Percentiles rank a stretch among this genome's conserved stretches.
phyloP scores from a whole-genome alignment of 2,888 invertebrate species.

The Tenthredo scrophulariae region DNA sequence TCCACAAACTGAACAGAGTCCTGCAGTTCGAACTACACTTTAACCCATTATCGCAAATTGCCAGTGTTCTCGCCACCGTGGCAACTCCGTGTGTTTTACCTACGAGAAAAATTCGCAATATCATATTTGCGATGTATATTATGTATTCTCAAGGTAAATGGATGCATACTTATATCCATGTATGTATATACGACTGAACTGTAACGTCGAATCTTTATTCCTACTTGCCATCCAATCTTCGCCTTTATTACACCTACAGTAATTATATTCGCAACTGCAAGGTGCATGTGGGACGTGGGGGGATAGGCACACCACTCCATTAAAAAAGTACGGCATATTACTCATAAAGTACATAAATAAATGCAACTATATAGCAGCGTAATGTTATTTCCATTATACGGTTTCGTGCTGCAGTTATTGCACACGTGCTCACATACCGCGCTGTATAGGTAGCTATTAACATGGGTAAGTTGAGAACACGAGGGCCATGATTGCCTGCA shows the following conservation, averaged over 20 bases:
- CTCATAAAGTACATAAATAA: constrained; percentile 29
- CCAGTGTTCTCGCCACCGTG: neutral
- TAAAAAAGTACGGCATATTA: neutral
- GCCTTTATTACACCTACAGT: constrained; percentile 12
- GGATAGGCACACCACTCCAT: neutral
- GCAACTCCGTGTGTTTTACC: neutral
- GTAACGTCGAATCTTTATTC: neutral
- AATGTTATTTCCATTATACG: constrained; percentile 24
- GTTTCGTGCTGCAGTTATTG: constrained; percentile 2
- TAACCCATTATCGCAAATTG: constrained; percentile 17
- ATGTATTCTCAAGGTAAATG: constrained; percentile 8
- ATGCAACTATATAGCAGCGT: neutral
- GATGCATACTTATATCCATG: neutral
- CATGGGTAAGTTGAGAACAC: constrained; percentile 64
- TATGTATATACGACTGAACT: neutral
- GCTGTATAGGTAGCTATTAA: constrained; percentile 54
- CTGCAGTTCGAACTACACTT: neutral
- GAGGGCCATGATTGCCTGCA: constrained; percentile 33
- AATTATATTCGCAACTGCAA: constrained; percentile 1
- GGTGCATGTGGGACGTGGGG: neutral
- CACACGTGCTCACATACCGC: constrained; percentile 1
- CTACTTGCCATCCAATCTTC: constrained; percentile 13
- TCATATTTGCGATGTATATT: constrained; percentile 12
- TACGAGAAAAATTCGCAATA: neutral
- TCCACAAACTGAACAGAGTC: neutral